These are phyloP conservation scores for Trochalopteron elliotii DNA, from an alignment of 2,113 vertebrate genomes.

Conservation along the genomic window DNA sequence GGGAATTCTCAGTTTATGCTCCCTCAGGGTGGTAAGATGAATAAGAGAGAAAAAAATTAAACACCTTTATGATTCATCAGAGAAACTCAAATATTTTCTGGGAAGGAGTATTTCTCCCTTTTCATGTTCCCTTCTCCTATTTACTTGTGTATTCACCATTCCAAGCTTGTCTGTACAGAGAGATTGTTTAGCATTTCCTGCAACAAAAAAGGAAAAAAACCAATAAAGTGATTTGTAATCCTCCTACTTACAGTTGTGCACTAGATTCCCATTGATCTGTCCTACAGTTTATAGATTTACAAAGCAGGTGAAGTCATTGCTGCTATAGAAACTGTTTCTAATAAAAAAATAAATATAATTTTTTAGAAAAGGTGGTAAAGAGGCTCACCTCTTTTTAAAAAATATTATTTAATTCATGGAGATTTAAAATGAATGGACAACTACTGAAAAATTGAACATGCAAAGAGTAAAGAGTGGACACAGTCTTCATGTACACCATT, in stretches of 20 bases:
- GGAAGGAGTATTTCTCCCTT: not conserved
- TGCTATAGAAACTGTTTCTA: not conserved
- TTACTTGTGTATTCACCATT: not conserved
- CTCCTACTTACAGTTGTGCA: rapidly evolving
- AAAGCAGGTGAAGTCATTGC: not conserved
- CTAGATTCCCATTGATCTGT: not conserved
- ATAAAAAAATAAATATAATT: not conserved
- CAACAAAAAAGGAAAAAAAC: not conserved
- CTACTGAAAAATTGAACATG: not conserved
- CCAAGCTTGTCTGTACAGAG: not conserved
- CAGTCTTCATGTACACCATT: not conserved
- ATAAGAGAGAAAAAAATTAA: not conserved
- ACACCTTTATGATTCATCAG: not conserved
- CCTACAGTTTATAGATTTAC: not conserved
- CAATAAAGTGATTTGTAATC: not conserved
- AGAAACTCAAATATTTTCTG: not conserved
- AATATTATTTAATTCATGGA: not conserved
- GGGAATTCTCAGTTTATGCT: not conserved
- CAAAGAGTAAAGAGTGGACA: not conserved
- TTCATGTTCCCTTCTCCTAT: not conserved
- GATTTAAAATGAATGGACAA: not conserved
- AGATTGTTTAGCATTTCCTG: not conserved
- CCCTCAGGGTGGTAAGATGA: not conserved
- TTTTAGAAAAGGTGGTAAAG: not conserved
- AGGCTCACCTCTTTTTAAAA: not conserved